Base-by-base conservation (phyloP, 2,888 invertebrate genomes). In the Dasypolia templi region DNA sequence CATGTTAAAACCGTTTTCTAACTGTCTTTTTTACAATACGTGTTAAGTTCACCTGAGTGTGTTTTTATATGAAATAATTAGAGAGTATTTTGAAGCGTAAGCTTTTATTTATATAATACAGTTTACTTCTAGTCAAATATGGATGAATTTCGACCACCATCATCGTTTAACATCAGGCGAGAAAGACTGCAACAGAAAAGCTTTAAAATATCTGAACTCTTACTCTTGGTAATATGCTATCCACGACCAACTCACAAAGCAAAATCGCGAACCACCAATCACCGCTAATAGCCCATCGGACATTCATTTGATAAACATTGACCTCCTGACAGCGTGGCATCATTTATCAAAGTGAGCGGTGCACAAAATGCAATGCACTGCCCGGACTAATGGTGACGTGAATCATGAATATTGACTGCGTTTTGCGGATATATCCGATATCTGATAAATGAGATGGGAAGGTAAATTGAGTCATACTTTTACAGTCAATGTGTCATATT, bases 281-380 rank as follows among this genome's bases (percentile, higher is more conserved):
- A 80, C 64, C 42, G 58, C 75, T 83, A 86, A 86, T 84, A 83
- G 53, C 59, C 71, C 75, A 87, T 89, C 84, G 89, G 90, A 91
- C 92, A 88, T 92, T 92, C 88, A 93, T 92, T 89, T 90, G 82
- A 83, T 84, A 82, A 72, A 85, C 89, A 92, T 91, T 93, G 92
- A 91, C 92, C 92, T 90, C 87, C 88, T 93, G 94, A 95, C 90
- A 88, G 90, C 94, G 92, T 90, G 89, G 82, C 83, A 87, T 90
- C 91, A 92, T 94, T 94, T 92, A 92, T 94, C 91, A 92, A 84
- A 79, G 83, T 61, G 81, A 82, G 81, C 81, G 85, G 84, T 84
- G 77, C 74, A 85, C 78, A 84, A 81, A 89, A 88, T 88, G 89
- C 90, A 89, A 81, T 86, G 81, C 70, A 68, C 44, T 79, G 62